These are phyloP conservation scores for Grammomys dolichurus DNA, from an alignment of 2,113 vertebrate species.

Conservation along the genomic window DNA sequence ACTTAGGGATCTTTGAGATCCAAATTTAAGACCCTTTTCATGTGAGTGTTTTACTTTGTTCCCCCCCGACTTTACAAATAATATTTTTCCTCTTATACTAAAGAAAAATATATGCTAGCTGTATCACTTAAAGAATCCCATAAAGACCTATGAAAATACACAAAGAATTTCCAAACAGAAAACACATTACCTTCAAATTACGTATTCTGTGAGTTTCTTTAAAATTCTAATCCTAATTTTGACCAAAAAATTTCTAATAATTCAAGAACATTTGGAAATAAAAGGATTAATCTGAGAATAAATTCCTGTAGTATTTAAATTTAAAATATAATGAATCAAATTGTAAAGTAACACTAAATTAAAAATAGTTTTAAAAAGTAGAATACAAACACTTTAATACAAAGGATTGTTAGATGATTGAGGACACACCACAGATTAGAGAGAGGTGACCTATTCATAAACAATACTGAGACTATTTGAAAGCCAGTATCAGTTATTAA, in stretches of 20 bases:
- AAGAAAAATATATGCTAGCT: background rate
- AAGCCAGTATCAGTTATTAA: background rate
- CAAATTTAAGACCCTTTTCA: background rate
- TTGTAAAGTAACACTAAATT: background rate
- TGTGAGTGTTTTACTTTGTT: background rate
- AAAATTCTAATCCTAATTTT: background rate
- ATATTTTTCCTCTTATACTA: background rate
- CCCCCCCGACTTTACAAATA: background rate
- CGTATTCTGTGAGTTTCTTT: background rate
- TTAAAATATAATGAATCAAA: constrained; percentile 21
- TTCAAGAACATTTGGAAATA: background rate
- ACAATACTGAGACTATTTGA: background rate
- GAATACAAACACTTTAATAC: background rate
- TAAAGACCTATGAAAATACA: background rate
- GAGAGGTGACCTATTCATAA: constrained; percentile 25
- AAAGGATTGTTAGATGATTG: background rate
- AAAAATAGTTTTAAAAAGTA: constrained; percentile 37
- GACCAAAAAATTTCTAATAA: background rate
- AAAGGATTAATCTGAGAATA: background rate
- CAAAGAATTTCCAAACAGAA: background rate
- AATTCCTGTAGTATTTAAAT: background rate
- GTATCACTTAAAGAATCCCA: background rate
- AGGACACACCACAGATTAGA: constrained; percentile 13
- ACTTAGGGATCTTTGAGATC: background rate
- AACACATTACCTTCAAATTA: background rate